A percentile compares a stretch with the other conserved stretches of the same genome.
These are phyloP conservation scores for Parus major DNA, from an alignment of 2,113 vertebrate species.

Conservation along the genomic window DNA sequence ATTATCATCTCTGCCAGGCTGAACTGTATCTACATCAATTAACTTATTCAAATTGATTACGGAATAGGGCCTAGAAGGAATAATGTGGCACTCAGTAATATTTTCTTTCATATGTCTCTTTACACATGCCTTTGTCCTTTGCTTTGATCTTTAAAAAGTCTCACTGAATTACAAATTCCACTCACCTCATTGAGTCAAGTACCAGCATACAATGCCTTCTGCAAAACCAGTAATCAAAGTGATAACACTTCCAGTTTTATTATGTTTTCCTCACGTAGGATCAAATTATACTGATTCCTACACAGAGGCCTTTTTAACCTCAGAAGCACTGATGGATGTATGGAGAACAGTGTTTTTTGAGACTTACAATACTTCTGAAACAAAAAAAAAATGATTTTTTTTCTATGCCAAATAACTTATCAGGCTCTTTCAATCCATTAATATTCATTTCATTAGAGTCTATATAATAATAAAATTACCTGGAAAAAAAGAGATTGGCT, in stretches of 20 bases:
- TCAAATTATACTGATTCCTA: not conserved
- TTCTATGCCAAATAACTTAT: not conserved
- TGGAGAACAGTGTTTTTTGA: not conserved
- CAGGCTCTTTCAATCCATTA: not conserved
- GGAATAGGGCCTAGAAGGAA: not conserved
- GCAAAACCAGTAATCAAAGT: not conserved
- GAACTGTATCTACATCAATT: conserved; percentile 31
- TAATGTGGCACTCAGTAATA: not conserved
- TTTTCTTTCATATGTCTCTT: not conserved
- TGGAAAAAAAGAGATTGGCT: not conserved
- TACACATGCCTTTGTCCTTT: not conserved
- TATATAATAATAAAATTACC: not conserved
- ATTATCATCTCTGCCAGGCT: not conserved
- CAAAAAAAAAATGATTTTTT: not conserved
- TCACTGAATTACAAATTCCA: not conserved
- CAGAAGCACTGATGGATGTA: not conserved
- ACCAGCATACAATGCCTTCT: not conserved
- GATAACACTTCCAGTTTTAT: not conserved
- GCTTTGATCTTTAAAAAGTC: not conserved
- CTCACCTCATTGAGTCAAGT: not conserved
- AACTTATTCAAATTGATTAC: conserved; percentile 33
- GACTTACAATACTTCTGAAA: not conserved
- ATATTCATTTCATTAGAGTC: not conserved
- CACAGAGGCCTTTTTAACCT: not conserved
- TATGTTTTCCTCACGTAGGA: rapidly evolving